Conservation (phyloP, 2,888 invertebrate species). For the Athalia cordata region DNA sequence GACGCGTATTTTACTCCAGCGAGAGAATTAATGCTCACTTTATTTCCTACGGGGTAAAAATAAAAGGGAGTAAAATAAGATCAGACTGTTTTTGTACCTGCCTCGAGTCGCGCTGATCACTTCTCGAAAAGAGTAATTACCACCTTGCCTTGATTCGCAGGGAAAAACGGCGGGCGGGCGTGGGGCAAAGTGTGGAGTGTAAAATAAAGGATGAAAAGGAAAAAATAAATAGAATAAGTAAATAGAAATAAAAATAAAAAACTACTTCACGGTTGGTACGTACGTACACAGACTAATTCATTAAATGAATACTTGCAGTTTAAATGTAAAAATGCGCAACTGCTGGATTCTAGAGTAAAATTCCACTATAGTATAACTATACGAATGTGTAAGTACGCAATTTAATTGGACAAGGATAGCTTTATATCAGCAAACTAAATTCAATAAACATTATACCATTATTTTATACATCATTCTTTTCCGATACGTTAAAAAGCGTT, state of each 20-base stretch:
- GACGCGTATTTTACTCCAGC: background rate
- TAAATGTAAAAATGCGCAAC: slow-evolving; percentile 18
- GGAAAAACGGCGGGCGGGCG: background rate
- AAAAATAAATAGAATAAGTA: background rate
- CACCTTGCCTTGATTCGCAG: slow-evolving; percentile 3
- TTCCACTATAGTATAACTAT: too few relatives aligned
- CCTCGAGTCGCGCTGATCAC: slow-evolving; percentile 17
- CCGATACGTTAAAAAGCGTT: too few relatives aligned
- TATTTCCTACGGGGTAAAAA: background rate
- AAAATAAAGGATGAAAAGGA: too few relatives aligned
- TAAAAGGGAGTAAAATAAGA: slow-evolving; percentile 4
- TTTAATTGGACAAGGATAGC: too few relatives aligned
- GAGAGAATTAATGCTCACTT: slow-evolving; percentile 17
- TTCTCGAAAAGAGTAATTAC: slow-evolving; percentile 23
- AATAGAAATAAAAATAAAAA: background rate
- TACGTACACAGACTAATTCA: slow-evolving; percentile 17
- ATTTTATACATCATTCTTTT: too few relatives aligned
- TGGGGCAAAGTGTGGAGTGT: too few relatives aligned
- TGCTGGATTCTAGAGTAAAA: background rate
- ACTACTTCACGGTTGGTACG: too few relatives aligned
- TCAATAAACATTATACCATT: too few relatives aligned
- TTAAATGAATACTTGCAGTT: slow-evolving; percentile 34
- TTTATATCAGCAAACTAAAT: too few relatives aligned
- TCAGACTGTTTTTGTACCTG: background rate
- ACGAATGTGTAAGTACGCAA: too few relatives aligned